Evolutionary conservation across 2,797 vertebrate genomes (phyloP), one percentile per base, ranked within the genome.

Genomic region (Adrianichthys oophorus): DNA sequence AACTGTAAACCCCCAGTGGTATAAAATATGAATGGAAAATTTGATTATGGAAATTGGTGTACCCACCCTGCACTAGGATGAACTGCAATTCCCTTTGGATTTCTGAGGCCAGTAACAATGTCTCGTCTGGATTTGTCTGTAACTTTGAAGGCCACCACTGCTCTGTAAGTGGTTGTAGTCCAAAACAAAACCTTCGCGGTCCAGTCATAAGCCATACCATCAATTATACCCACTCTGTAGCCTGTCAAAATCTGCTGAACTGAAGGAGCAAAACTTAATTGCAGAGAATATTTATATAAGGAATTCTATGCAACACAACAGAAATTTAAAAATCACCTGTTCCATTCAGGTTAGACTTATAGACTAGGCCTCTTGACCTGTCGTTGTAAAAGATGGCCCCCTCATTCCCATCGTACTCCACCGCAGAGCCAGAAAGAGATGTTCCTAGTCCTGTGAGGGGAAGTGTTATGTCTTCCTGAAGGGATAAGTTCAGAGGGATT

Each of bases 161-260:
- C 1, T 46, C 17, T 81, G 76, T 89, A 90, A 4, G 72, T 64
- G 59, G 52, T 84, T 41, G 90, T 73, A 17, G 83, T 92, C 91
- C 91, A 92, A 74, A 89, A 92, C 64, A 92, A 79, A 52, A 92
- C 88, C 46, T 90, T 91, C 53, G 91, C 88, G 19, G 90, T 92
- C 90, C 91, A 92, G 74, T 92, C 91, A 1, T 89, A 92, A 48
- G 91, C 89, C 90, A 92, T 90, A 48, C 84, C 72, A 13, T 92
- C 89, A 5, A 90, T 32, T 2, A 1, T 48, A 43, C 88, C 89
- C 47, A 89, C 84, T 75, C 86, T 87, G 71, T 82, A 77, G 51
- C 91, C 89, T 8, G 88, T 89, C 57, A 92, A 66, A 68, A 91
- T 86, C 80, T 87, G 43, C 26, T 89, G 79, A 51, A 62, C 91